Conservation (phyloP, 2,888 invertebrate species). For the Ormyrus thymus region DNA sequence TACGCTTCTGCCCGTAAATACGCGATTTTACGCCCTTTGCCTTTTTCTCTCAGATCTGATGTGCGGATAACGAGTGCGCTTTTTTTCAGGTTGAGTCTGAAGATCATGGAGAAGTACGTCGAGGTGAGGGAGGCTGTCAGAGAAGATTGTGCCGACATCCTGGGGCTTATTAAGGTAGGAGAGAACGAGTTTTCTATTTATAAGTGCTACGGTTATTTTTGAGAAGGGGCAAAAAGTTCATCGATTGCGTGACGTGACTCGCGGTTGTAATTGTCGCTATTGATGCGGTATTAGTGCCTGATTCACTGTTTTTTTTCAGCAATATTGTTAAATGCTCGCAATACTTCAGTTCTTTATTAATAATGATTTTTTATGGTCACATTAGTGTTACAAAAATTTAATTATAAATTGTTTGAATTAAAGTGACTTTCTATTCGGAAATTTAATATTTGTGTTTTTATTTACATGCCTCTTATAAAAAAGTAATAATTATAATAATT, state of each 20-base stretch:
- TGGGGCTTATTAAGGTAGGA: slow-evolving; percentile 65
- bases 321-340: neutral
- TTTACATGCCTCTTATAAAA: neutral
- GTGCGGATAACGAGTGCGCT: too few relatives aligned
- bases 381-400: too few relatives aligned
- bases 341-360: neutral
- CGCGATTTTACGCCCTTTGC: neutral
- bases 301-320: neutral
- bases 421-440: neutral
- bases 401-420: too few relatives aligned
- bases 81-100: slow-evolving; percentile 48
- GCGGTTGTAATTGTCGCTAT: neutral
- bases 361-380: neutral
- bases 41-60: neutral
- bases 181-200: neutral
- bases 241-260: too few relatives aligned
- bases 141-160: slow-evolving; percentile 66
- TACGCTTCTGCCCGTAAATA: slow-evolving; percentile 54
- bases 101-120: slow-evolving; percentile 58
- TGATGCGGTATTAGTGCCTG: too few relatives aligned
- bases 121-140: slow-evolving; percentile 64
- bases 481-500: neutral
- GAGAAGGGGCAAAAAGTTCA: too few relatives aligned
- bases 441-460: neutral
- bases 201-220: neutral